A percentile compares a stretch with the other conserved stretches of the same genome.
These are phyloP conservation scores for Argopecten irradians DNA, from an alignment of 1,140 invertebrate genomes.

Conservation along the genomic window DNA sequence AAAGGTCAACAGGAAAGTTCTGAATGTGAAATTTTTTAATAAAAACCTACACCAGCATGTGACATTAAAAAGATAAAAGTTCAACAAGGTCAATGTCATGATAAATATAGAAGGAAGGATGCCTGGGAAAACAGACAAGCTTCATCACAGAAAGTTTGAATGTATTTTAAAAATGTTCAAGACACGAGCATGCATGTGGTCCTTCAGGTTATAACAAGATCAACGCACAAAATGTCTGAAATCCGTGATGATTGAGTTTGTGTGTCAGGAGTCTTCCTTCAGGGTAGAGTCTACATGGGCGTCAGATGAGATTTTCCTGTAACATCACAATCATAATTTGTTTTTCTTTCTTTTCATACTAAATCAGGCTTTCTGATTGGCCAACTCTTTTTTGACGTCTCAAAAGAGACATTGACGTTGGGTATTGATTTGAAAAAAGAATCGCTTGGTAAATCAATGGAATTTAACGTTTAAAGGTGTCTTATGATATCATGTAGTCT, in stretches of 20 bases:
- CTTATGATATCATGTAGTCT: too few species aligned
- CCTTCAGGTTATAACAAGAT: background rate
- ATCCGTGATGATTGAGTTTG: background rate
- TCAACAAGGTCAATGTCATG: background rate
- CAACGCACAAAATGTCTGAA: background rate
- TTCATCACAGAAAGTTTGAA: background rate
- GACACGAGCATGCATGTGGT: background rate
- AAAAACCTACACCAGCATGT: background rate
- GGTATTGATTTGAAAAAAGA: too few species aligned
- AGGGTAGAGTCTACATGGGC: conserved; percentile 55
- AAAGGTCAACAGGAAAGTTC: background rate
- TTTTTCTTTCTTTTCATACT: too few species aligned
- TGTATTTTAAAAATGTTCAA: background rate
- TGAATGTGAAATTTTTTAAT: background rate
- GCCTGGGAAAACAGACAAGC: background rate
- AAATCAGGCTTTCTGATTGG: too few species aligned
- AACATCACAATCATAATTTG: conserved; percentile 38
- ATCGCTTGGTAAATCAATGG: too few species aligned
- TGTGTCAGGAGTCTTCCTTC: conserved; percentile 57
- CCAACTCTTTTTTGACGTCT: too few species aligned
- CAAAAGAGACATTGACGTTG: too few species aligned
- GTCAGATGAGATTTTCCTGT: conserved; percentile 67
- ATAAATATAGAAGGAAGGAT: background rate
- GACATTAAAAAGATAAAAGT: background rate
- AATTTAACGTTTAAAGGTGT: too few species aligned